Conservation (phyloP, 2,113 vertebrate species). For the Plectropomus leopardus region DNA sequence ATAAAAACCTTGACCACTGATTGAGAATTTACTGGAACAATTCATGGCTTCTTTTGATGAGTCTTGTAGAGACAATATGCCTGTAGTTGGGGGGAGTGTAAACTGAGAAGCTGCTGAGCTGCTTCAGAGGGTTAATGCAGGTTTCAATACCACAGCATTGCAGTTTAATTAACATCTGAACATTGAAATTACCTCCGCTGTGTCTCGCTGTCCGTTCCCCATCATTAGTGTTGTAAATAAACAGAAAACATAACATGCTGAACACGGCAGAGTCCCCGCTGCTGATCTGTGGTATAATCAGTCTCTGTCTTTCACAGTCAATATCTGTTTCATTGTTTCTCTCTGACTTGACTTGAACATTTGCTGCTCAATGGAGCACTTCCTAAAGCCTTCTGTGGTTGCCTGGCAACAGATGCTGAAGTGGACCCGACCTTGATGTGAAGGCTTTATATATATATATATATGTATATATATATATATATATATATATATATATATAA, state of each 20-base stretch:
- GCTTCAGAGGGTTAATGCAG: conserved; percentile 18
- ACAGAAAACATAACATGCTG: background rate
- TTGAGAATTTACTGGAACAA: background rate
- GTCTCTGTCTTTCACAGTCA: background rate
- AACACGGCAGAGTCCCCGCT: background rate
- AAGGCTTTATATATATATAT: no score
- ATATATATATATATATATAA: no score
- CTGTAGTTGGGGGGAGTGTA: background rate
- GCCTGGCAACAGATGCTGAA: conserved; percentile 89
- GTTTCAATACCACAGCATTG: background rate
- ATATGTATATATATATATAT: no score
- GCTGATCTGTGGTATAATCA: background rate
- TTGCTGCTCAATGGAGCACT: conserved; percentile 80
- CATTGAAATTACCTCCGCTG: background rate
- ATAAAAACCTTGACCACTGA: background rate
- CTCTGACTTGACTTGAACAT: conserved; percentile 68
- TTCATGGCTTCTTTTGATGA: no score
- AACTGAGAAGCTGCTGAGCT: background rate
- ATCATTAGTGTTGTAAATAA: background rate
- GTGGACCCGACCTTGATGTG: conserved; percentile 79
- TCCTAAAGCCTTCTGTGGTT: conserved; percentile 80
- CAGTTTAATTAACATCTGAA: background rate
- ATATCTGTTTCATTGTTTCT: conserved; percentile 29
- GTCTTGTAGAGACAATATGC: no score
- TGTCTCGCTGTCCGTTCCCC: background rate